phyloP scores from a whole-genome alignment of 1,140 invertebrate species.

The Caenorhabditis inopinata region DNA sequence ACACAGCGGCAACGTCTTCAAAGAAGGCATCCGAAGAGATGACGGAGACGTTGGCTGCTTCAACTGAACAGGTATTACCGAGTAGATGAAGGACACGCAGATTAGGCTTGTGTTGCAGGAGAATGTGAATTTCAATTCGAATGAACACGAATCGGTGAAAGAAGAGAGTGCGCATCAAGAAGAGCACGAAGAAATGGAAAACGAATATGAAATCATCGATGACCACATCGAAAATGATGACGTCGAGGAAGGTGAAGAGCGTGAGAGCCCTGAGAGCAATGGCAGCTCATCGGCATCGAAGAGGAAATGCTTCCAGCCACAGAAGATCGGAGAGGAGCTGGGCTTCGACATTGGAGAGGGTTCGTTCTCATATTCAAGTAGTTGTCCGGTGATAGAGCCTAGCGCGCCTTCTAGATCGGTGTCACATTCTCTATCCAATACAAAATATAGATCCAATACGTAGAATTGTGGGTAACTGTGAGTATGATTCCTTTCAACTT shows the following conservation, averaged over 20 bases:
- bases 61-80: not conserved
- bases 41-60: not conserved
- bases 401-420: no score
- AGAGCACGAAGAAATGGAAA: not conserved
- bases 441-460: no score
- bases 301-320: conserved; percentile 34
- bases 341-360: not conserved
- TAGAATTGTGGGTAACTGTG: no score
- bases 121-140: not conserved
- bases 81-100: not conserved
- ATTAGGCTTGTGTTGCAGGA: not conserved
- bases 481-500: no score
- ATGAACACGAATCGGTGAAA: not conserved
- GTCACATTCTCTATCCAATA: no score
- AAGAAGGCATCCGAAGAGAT: not conserved
- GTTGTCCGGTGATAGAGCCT: no score
- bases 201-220: not conserved
- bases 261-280: not conserved
- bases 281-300: conserved; percentile 11
- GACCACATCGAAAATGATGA: conserved; percentile 1
- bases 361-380: not conserved
- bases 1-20: not conserved
- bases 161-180: not conserved
- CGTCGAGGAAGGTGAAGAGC: not conserved
- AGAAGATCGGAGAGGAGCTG: conserved; percentile 37